These are phyloP conservation scores for Paratilapia polleni DNA, from an alignment of 2,113 vertebrate species.

Conservation along the genomic window DNA sequence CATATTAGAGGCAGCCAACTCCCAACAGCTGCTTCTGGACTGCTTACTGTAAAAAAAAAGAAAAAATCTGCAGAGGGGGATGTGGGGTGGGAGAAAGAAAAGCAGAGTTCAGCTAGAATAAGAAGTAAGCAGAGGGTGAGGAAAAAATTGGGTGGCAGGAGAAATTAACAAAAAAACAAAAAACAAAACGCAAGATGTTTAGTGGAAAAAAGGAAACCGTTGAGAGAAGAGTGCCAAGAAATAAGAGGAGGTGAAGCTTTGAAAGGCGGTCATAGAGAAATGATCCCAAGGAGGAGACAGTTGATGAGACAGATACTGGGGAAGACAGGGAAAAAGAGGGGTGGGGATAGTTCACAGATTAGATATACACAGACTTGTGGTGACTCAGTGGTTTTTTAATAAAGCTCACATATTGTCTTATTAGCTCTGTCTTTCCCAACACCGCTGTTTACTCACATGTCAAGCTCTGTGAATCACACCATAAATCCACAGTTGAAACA, in stretches of 20 bases:
- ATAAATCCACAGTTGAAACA: slow-evolving; percentile 1
- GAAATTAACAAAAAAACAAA: not conserved
- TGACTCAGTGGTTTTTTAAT: slow-evolving; percentile 59
- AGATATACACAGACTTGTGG: slow-evolving; percentile 37
- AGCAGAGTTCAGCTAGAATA: not conserved
- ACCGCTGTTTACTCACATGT: slow-evolving; percentile 26
- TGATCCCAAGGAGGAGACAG: slow-evolving; percentile 31
- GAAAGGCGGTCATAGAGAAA: slow-evolving; percentile 11
- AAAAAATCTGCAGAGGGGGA: not conserved
- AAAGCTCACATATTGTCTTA: slow-evolving; percentile 12
- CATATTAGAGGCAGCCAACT: slow-evolving; percentile 18
- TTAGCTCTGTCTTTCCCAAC: slow-evolving; percentile 28
- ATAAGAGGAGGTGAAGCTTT: slow-evolving; percentile 14
- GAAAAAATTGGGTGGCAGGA: not conserved
- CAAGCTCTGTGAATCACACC: not conserved
- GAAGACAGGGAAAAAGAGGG: not conserved
- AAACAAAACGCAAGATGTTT: slow-evolving; percentile 2
- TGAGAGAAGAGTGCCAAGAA: not conserved
- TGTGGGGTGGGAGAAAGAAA: too few relatives aligned
- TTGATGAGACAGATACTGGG: slow-evolving; percentile 33
- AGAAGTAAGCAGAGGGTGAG: not conserved
- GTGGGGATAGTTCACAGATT: slow-evolving; percentile 13
- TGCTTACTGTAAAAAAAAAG: slow-evolving; percentile 6
- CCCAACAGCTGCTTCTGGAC: slow-evolving; percentile 41
- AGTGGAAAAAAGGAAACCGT: not conserved